Base-by-base conservation (phyloP, 2,888 invertebrate species). In the Perizoma flavofasciatum region DNA sequence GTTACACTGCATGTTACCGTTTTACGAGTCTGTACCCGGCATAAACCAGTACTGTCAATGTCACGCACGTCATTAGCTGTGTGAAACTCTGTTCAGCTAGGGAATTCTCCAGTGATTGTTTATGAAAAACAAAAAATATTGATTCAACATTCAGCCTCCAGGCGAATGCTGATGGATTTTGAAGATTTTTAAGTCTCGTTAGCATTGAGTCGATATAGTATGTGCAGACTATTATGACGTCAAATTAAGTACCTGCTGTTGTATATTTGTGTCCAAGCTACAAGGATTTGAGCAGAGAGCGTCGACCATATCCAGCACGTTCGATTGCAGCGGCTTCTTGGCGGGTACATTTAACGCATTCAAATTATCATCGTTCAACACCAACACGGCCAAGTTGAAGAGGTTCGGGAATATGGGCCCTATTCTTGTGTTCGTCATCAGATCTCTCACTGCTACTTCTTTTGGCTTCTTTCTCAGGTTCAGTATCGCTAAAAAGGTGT, bases 351-450 rank as follows among this genome's bases (percentile, higher is more conserved):
- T 90, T n/a, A 92, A 74, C 5, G 91, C 91, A 7, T 89, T 91
- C 53, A 82, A 81, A 33, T 92, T 92, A 63, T 94, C 94, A 70
- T 94, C 94, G 46, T 93, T 94, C 0, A 94, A 75, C 2, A 94
- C 89, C 44, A 94, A 73, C 32, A 94, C 94, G 0, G 93, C 93
- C 68, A 94, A 79, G 73, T 93, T 93, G 74, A 94, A 94, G 49
- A 94, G 89, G 80, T 94, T 94, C 9, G 94, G 93, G 55, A 93
- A 92, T 67, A 94, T 93, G 0, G 94, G 93, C 0, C 94, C 94
- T 33, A 94, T 93, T 32, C 92, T 78, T 0, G 92, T 89, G 74
- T 94, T 94, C n/a, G 89, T 89, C 66, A 88, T 88, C 46, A 94
- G 80, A 75, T 94, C 93, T 63, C 86, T 85, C n/a, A 94, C 89